Conservation (phyloP, 2,113 vertebrate genomes). For the Zosterops hypoxanthus region DNA sequence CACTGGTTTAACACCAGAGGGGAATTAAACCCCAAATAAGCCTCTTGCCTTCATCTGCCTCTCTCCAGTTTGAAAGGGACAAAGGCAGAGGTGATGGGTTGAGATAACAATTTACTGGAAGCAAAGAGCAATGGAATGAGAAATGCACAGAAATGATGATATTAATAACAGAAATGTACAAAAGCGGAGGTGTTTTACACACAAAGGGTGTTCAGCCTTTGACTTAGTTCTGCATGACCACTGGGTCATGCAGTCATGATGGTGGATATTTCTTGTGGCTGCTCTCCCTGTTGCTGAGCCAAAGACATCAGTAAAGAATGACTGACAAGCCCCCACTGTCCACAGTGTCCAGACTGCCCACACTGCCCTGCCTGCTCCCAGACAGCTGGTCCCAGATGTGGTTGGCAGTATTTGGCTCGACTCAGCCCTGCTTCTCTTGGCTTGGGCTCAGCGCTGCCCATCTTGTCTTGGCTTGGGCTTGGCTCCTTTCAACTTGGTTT, state of each 20-base stretch:
- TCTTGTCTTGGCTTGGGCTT: accelerated
- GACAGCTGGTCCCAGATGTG: accelerated
- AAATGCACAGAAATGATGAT: neutral
- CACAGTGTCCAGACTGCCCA: neutral
- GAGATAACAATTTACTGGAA: neutral
- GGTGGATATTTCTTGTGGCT: neutral
- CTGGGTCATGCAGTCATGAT: neutral
- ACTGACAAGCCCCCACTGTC: neutral
- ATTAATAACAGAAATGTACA: neutral
- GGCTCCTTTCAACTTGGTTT: neutral
- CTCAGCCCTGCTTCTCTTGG: neutral
- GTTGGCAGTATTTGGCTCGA: accelerated
- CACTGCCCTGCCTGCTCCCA: accelerated
- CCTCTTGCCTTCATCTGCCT: accelerated
- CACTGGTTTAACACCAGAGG: neutral
- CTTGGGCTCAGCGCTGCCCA: neutral
- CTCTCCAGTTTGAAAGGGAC: neutral
- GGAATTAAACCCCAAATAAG: neutral
- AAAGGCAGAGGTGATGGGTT: neutral
- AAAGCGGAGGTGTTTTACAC: neutral
- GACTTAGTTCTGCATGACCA: accelerated
- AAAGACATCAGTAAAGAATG: neutral
- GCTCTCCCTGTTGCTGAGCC: neutral
- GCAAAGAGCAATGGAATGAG: neutral
- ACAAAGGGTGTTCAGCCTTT: neutral